Conservation (phyloP, 2,797 vertebrate genomes). For the Bovichtus diacanthus region DNA sequence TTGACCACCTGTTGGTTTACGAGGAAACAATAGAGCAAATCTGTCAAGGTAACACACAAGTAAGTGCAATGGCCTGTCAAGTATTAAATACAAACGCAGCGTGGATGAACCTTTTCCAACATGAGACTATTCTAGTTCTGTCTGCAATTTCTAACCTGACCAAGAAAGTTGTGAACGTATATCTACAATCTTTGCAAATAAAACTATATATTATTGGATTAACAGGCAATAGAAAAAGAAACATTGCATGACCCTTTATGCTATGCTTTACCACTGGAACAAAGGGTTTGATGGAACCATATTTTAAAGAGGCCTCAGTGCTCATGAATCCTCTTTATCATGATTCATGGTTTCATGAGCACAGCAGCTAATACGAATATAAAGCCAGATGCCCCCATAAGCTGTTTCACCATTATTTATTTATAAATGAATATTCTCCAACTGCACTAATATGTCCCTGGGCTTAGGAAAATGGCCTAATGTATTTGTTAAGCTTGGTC, state of each 20-base stretch:
- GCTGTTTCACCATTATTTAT: slow-evolving; percentile 81
- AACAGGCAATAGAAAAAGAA: slow-evolving; percentile 3
- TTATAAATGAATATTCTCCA: slow-evolving; percentile 80
- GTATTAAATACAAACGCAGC: background rate
- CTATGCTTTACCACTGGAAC: slow-evolving; percentile 39
- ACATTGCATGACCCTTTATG: slow-evolving; percentile 23
- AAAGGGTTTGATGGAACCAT: slow-evolving; percentile 48
- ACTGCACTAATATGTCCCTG: slow-evolving; percentile 75
- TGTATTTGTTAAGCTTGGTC: slow-evolving; percentile 71
- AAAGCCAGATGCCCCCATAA: slow-evolving; percentile 79
- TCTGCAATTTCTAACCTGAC: background rate
- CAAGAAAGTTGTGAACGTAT: background rate
- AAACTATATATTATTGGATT: slow-evolving; percentile 11
- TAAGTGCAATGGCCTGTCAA: background rate
- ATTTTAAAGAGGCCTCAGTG: slow-evolving; percentile 57
- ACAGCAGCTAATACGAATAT: slow-evolving; percentile 70
- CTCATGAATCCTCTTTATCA: slow-evolving; percentile 77
- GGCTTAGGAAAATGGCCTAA: slow-evolving; percentile 72
- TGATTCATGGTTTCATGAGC: slow-evolving; percentile 76
- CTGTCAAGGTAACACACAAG: background rate
- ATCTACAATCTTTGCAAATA: no score
- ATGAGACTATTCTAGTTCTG: background rate
- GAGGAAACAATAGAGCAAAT: background rate
- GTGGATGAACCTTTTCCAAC: background rate
- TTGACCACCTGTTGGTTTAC: slow-evolving; percentile 9